phyloP scores from a whole-genome alignment of 1,140 invertebrate species.

The Cyrtorhinus lividipennis region DNA sequence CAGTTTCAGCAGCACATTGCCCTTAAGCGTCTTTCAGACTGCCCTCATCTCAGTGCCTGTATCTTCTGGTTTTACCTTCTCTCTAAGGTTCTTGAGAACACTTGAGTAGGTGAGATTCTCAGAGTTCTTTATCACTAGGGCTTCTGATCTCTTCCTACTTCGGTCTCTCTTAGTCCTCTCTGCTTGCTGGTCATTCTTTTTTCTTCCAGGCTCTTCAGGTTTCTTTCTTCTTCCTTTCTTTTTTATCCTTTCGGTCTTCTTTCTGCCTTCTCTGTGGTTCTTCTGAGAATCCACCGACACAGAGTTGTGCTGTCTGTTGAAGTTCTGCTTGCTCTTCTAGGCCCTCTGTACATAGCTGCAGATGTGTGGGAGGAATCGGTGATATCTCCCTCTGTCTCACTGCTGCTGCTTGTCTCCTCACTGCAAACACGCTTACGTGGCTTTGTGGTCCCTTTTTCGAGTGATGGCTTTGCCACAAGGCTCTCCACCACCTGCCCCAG shows the following conservation, averaged over 20 bases:
- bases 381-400: neutral
- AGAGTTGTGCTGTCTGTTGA: too few species aligned
- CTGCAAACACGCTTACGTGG: neutral
- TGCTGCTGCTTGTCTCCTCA: neutral
- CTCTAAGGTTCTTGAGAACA: neutral
- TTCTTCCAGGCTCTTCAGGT: neutral
- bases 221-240: neutral
- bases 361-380: too few species aligned
- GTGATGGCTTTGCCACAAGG: neutral
- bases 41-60: neutral
- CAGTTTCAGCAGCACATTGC: neutral
- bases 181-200: neutral
- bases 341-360: neutral
- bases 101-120: neutral
- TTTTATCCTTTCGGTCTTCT: neutral
- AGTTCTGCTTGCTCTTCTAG: neutral
- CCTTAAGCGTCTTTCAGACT: neutral
- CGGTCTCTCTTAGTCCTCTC: neutral
- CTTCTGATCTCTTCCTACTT: neutral
- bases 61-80: neutral
- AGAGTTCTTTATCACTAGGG: neutral
- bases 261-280: neutral
- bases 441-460: neutral
- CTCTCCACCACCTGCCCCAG: neutral
- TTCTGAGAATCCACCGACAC: neutral